phyloP scores from a whole-genome alignment of 2,113 vertebrate species.

The Poecilia latipinna region DNA sequence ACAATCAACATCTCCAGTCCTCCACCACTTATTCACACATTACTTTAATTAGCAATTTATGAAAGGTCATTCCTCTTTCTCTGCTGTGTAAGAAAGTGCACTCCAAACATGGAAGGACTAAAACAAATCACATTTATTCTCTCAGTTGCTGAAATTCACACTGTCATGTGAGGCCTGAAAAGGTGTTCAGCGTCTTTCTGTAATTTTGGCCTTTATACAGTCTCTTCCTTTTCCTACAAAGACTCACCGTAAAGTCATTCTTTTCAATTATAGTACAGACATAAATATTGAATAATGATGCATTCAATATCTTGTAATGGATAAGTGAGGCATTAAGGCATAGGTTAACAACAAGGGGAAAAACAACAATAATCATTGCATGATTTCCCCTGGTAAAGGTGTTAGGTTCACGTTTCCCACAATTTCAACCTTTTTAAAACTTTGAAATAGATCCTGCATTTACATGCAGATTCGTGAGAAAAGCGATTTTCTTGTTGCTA shows the following conservation, averaged over 20 bases:
- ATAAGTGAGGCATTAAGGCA: neutral
- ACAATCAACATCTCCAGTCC: constrained; percentile 56
- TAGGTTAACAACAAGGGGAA: neutral
- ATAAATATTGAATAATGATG: neutral
- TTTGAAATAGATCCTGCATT: neutral
- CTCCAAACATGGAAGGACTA: constrained; percentile 46
- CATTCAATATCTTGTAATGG: neutral
- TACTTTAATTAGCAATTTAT: constrained; percentile 75
- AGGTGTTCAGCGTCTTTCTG: constrained; percentile 44
- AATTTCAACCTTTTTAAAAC: neutral
- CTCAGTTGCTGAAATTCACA: constrained; percentile 43
- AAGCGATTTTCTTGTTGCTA: too few species aligned
- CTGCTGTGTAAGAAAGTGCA: constrained; percentile 60
- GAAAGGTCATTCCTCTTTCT: constrained; percentile 73
- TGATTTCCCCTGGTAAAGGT: too few species aligned
- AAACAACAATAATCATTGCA: neutral
- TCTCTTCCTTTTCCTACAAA: too few species aligned
- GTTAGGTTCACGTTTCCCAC: neutral
- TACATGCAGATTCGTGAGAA: too few species aligned
- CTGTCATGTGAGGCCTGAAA: constrained; percentile 26
- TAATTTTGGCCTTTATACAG: constrained; percentile 39
- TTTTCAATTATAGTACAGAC: neutral
- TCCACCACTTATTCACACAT: constrained; percentile 71
- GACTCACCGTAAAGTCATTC: too few species aligned
- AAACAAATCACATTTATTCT: constrained; percentile 73